Conservation (phyloP, 53 echinoderm and acorn worm species). For the Echinarachnius parma region DNA sequence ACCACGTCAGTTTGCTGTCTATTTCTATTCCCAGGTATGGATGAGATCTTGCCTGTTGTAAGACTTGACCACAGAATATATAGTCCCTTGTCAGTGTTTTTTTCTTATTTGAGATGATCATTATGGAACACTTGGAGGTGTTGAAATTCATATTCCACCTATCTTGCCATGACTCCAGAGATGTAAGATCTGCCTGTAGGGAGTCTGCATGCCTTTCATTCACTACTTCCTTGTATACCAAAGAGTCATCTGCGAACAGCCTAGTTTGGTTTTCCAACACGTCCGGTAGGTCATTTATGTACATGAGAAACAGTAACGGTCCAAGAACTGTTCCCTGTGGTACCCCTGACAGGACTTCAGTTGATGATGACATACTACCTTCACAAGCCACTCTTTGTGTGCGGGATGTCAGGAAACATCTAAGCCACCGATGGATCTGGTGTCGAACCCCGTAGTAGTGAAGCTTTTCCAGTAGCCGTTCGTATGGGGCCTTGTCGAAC, state of each 20-base stretch:
- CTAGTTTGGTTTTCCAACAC: too few relatives aligned
- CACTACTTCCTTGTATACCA: background rate
- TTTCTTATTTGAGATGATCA: conserved; percentile 7
- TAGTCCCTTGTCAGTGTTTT: background rate
- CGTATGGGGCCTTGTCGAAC: too few relatives aligned
- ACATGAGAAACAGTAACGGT: too few relatives aligned
- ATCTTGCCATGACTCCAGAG: background rate
- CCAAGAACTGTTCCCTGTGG: too few relatives aligned
- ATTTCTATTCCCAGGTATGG: conserved; percentile 20
- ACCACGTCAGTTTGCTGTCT: conserved; percentile 18
- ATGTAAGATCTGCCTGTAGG: conserved; percentile 16
- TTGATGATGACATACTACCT: too few relatives aligned
- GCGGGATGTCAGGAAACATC: too few relatives aligned
- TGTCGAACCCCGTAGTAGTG: too few relatives aligned
- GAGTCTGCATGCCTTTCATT: background rate
- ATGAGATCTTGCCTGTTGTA: conserved; percentile 1
- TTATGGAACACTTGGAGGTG: conserved; percentile 4
- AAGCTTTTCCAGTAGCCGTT: too few relatives aligned
- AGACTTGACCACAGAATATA: background rate
- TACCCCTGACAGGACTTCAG: too few relatives aligned
- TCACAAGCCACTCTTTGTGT: too few relatives aligned
- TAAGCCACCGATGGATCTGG: too few relatives aligned
- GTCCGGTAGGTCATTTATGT: too few relatives aligned
- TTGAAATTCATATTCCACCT: conserved; percentile 14
- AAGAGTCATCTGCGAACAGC: conserved; percentile 34